Conservation (phyloP, 2,113 vertebrate genomes). For the Crotalus helleri region DNA sequence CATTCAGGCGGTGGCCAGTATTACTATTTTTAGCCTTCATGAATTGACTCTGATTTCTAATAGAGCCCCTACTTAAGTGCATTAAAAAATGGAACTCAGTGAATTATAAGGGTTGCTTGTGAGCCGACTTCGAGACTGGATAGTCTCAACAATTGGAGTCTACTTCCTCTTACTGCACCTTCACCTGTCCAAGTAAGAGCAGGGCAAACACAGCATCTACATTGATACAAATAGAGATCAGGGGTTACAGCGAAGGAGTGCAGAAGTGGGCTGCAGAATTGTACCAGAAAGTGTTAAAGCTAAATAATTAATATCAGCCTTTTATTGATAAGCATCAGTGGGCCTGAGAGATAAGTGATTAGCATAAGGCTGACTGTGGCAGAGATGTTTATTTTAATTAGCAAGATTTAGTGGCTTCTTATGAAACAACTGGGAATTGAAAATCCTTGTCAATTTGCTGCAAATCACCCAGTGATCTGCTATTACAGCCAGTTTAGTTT, state of each 20-base stretch:
- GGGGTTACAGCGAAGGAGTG: neutral
- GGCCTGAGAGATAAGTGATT: neutral
- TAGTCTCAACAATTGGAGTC: neutral
- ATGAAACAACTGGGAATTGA: neutral
- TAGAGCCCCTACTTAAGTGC: neutral
- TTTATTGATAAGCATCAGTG: neutral
- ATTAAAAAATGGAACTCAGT: neutral
- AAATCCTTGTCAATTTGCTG: neutral
- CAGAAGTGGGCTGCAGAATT: neutral
- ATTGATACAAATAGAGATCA: neutral
- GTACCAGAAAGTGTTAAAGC: neutral
- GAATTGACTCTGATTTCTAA: neutral
- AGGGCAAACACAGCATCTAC: neutral
- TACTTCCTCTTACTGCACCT: neutral
- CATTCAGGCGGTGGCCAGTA: neutral
- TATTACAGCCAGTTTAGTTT: neutral
- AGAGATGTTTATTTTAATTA: neutral
- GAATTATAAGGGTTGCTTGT: neutral
- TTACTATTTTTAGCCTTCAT: neutral
- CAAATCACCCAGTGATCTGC: neutral
- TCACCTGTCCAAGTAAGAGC: neutral
- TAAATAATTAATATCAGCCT: neutral
- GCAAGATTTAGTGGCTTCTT: neutral
- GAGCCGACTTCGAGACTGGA: neutral
- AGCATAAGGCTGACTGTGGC: neutral